Evolutionary conservation across 2,797 vertebrate species (phyloP).

Genomic region (Neosalanx taihuensis): DNA sequence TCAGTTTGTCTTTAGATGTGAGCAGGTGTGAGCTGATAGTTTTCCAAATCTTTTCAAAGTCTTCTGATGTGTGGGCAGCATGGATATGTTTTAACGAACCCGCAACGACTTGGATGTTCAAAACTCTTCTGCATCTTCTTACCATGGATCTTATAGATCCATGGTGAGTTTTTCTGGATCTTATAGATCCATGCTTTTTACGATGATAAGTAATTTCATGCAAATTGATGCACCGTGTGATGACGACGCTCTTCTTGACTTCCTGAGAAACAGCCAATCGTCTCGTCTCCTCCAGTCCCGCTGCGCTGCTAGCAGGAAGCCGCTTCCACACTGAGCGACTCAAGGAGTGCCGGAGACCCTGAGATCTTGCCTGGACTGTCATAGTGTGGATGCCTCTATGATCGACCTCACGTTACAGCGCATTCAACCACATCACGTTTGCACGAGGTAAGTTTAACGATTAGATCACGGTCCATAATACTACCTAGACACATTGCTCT

Average conservation of each 20-base stretch:
- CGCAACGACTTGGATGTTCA: too few species aligned
- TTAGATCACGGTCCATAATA: not conserved
- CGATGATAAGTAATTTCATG: not conserved
- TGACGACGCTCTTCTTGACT: slow-evolving; percentile 2
- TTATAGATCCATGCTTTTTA: too few species aligned
- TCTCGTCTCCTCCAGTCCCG: not conserved
- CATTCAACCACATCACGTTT: slow-evolving; percentile 50
- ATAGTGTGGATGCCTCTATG: slow-evolving; percentile 67
- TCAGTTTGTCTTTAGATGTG: too few species aligned
- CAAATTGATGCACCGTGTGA: not conserved
- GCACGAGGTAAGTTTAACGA: slow-evolving; percentile 63
- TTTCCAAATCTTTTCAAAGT: too few species aligned
- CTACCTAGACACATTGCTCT: not conserved
- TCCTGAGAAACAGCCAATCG: slow-evolving; percentile 14
- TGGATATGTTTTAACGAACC: too few species aligned
- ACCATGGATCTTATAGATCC: too few species aligned
- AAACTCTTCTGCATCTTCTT: too few species aligned
- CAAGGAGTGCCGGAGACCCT: not conserved
- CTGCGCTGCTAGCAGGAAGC: not conserved
- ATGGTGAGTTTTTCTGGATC: too few species aligned
- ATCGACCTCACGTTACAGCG: slow-evolving; percentile 56
- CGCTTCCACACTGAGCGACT: too few species aligned
- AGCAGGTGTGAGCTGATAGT: too few species aligned
- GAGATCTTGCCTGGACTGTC: slow-evolving; percentile 32
- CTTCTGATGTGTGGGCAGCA: too few species aligned